Base-by-base conservation (phyloP, 2,113 vertebrate genomes). In the Sebastes schlegelii region DNA sequence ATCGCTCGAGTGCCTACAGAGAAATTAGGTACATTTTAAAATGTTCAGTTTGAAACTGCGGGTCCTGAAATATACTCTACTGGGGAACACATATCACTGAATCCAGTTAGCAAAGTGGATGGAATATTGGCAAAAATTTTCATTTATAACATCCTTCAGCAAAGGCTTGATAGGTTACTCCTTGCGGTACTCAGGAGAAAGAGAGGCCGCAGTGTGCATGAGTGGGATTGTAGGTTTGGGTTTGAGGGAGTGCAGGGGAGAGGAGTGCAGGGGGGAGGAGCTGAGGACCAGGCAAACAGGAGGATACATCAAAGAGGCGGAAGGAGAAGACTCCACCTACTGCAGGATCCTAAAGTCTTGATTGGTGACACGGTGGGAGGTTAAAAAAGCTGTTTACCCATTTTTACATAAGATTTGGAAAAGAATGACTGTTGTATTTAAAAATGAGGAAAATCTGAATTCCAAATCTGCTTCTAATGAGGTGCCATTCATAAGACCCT, bases 131-230 rank as follows among this genome's bases (percentile, higher is more conserved):
- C 95, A 97, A 99, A 94, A 98, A 99, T 99, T 98, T 98, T 97
- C 97, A 99, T 99, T 99, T 99, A 99, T 98, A 99, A 99, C 98
- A 99, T 98, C 98, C 98, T 99, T 96, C 98, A 99, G 96, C 98
- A 99, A 99, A 99, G 97, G 97, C 97, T 98, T 96, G 95, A 97
- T 98, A 99, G 97, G 98, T 99, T 98, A 98, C 98, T 99, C 97
- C 97, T 99, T 98, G 97, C 95, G 97, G 98, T 96, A 96, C 97
- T 97, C 96, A 94, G 95, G 91, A 96, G 90, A 95, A 91, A 95
- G 94, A 95, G 91, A 94, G 92, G 88, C 90, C 84, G 90, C 92
- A 91, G 92, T 92, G 90, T 95, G 90, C 90, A 94, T 94, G 91
- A 87, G 90, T 77, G 93, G 87, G 94, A 91, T 85, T 88, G 91